Conservation (phyloP, 1,140 invertebrate genomes). For the Lethrus apterus region DNA sequence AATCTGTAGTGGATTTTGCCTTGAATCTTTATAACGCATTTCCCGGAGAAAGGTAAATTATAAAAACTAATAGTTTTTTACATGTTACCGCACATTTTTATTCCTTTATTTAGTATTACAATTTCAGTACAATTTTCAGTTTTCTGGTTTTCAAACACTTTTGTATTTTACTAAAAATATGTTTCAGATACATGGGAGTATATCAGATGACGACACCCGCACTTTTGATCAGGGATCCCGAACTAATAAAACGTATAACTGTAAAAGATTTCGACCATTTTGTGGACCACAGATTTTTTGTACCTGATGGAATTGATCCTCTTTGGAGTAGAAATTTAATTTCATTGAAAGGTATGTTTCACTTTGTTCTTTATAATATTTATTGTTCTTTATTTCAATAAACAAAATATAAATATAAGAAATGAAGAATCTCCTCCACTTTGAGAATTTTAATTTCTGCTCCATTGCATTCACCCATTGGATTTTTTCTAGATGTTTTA, state of each 20-base stretch:
- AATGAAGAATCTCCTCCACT: too few relatives aligned
- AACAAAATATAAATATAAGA: too few relatives aligned
- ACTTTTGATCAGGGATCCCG: conserved; percentile 40
- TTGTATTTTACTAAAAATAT: conserved; percentile 4
- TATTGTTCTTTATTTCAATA: too few relatives aligned
- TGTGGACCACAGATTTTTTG: conserved; percentile 40
- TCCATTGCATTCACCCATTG: too few relatives aligned
- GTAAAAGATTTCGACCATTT: conserved; percentile 49
- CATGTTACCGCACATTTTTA: not conserved
- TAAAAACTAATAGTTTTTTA: conserved; percentile 7
- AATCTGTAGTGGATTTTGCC: conserved; percentile 7
- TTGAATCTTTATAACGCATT: conserved; percentile 6
- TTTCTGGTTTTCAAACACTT: not conserved
- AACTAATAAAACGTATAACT: conserved; percentile 45
- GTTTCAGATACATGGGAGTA: conserved; percentile 42
- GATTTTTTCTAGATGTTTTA: too few relatives aligned
- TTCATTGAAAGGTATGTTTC: conserved; percentile 47
- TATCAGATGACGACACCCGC: conserved; percentile 41
- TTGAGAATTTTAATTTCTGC: too few relatives aligned
- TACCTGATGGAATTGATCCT: conserved; percentile 44
- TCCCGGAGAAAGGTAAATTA: conserved; percentile 14
- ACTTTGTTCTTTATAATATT: too few relatives aligned
- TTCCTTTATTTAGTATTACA: not conserved
- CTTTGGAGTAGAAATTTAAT: conserved; percentile 48
- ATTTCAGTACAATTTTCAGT: not conserved